A percentile compares a stretch with the other conserved stretches of the same genome.
phyloP scores from a whole-genome alignment of 2,113 vertebrate genomes.

The Girardinichthys multiradiatus region DNA sequence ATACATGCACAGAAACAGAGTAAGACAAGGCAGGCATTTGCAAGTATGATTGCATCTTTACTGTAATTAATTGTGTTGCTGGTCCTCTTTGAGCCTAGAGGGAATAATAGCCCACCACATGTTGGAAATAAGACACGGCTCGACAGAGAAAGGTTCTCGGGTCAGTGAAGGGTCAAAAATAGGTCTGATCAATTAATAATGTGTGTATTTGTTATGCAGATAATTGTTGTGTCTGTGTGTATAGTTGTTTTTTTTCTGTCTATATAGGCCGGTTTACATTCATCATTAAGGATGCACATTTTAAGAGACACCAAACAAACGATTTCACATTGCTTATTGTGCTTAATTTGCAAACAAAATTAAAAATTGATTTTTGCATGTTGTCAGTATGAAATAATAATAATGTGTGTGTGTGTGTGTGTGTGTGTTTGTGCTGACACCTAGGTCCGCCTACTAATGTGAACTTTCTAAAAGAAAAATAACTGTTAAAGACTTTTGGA shows the following conservation, averaged over 20 bases:
- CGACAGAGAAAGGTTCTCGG: slow-evolving; percentile 39
- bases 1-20: slow-evolving; percentile 31
- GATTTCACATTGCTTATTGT: slow-evolving; percentile 49
- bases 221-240: slow-evolving; percentile 6
- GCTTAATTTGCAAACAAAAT: slow-evolving; percentile 66
- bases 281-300: slow-evolving; percentile 24
- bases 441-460: slow-evolving; percentile 22
- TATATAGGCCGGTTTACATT: slow-evolving; percentile 2
- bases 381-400: slow-evolving; percentile 50
- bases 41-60: slow-evolving; percentile 65
- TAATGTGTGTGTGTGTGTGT: slow-evolving; percentile 9
- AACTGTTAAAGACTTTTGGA: slow-evolving; percentile 16
- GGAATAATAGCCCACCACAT: slow-evolving; percentile 47
- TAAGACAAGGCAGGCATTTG: slow-evolving; percentile 47
- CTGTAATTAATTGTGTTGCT: slow-evolving; percentile 63
- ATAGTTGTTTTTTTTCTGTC: neutral
- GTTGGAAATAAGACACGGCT: slow-evolving; percentile 49
- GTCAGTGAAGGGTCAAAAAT: slow-evolving; percentile 46
- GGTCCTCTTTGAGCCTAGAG: slow-evolving; percentile 40
- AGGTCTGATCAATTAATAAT: slow-evolving; percentile 55
- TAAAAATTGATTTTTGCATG: slow-evolving; percentile 72
- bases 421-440: slow-evolving; percentile 12
- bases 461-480: slow-evolving; percentile 27
- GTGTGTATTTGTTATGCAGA: slow-evolving; percentile 33
- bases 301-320: slow-evolving; percentile 25